Evolutionary conservation across 2,797 vertebrate genomes (phyloP), one percentile per base, ranked within the genome.

Genomic region (Corythornis leucogaster): DNA sequence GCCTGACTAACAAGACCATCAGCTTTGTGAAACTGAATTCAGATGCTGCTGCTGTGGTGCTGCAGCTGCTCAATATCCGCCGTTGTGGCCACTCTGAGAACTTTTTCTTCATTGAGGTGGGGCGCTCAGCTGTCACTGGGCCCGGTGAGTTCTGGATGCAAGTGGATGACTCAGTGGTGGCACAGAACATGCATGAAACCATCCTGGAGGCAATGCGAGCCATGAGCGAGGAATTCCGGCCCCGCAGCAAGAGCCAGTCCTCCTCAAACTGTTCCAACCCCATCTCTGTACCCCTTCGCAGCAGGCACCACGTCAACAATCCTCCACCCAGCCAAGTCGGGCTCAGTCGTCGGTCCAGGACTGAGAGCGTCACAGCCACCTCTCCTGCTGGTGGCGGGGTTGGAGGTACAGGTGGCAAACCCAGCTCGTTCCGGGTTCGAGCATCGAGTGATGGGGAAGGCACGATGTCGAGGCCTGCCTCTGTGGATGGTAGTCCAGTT

Each of bases 111-210:
- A 98, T 99, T 14, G 98, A 99, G 96, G 98, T 99, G 89, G 98
- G 98, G 58, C 97, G 98, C 40, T 99, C 98, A 0, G 98, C 98
- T 0, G 98, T 98, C 84, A 99, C 98, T 0, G 98, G 98, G 5
- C 98, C 98, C 0, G 98, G 98, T 11, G 98, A 99, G 93, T 98
- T 99, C 91, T 99, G 98, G 98, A 99, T 99, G 98, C 98, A 99
- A 87, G 98, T 99, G 71, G 98, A 99, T 63, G 98, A 99, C 70
- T 98, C 98, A 0, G 98, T 99, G 57, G 98, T 99, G 80, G 98
- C 98, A 0, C 98, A 99, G 96, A 99, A 98, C 93, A 99, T 99
- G 98, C 98, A 99, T 3, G 98, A 99, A 96, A 99, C 98, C 5
- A 98, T 99, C 90, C 94, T 99, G 82, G 98, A 99, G 93, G 98